phyloP scores from a whole-genome alignment of 2,888 invertebrate species.

The Cataglyphis albicans region DNA sequence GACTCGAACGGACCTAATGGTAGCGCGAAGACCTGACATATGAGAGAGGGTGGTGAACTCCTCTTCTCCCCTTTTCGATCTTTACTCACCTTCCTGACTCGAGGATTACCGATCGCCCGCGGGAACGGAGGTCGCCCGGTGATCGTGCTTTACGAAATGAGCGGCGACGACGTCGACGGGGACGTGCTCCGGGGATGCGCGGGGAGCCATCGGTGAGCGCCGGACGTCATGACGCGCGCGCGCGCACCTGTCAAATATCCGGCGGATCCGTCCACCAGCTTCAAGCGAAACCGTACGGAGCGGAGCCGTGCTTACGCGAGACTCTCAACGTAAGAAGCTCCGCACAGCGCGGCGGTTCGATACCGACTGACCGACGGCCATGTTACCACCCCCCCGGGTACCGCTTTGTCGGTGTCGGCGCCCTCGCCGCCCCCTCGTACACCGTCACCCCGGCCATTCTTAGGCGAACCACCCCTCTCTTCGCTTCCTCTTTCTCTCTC shows the following conservation, averaged over 20 bases:
- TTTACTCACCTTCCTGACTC: slow-evolving; percentile 51
- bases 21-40: not conserved
- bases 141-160: not conserved
- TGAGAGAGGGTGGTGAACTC: not conserved
- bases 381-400: slow-evolving; percentile 80
- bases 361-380: slow-evolving; percentile 84
- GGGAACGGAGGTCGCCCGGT: slow-evolving; percentile 36
- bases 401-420: slow-evolving; percentile 70
- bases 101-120: slow-evolving; percentile 49
- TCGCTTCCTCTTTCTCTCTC: slow-evolving; percentile 11
- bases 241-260: not conserved
- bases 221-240: not conserved
- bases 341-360: slow-evolving; percentile 80
- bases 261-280: slow-evolving; percentile 19
- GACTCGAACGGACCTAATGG: slow-evolving; percentile 59
- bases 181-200: slow-evolving; percentile 17
- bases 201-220: slow-evolving; percentile 30
- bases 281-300: not conserved
- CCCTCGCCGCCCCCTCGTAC: slow-evolving; percentile 53
- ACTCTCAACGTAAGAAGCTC: slow-evolving; percentile 62
- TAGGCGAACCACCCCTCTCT: slow-evolving; percentile 62
- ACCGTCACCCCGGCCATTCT: slow-evolving; percentile 66
- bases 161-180: not conserved
- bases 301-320: slow-evolving; percentile 13
- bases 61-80: slow-evolving; percentile 26